Evolutionary conservation across 1,140 invertebrate genomes (phyloP).

Genomic region (Pinna nobilis): DNA sequence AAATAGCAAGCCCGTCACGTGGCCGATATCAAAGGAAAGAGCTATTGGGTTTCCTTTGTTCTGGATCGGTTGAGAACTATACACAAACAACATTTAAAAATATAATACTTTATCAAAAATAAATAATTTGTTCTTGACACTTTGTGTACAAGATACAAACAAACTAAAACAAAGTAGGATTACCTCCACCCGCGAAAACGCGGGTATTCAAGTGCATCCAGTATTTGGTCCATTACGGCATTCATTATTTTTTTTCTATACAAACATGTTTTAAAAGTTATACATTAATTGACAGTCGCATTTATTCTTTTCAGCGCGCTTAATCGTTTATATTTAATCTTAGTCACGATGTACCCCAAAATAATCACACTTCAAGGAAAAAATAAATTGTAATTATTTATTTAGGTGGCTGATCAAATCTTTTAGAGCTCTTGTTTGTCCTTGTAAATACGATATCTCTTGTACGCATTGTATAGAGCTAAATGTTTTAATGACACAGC

Average conservation of each 20-base stretch:
- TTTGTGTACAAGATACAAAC: constrained; percentile 8
- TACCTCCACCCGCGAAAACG: constrained; percentile 6
- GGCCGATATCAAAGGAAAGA: no score
- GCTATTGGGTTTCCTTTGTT: no score
- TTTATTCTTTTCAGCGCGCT: constrained; percentile 4
- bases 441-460: constrained; percentile 19
- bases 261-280: constrained; percentile 18
- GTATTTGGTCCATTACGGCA: constrained; percentile 1
- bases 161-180: no score
- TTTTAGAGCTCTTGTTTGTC: background rate
- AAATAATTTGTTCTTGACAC: no score
- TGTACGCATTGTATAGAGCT: background rate
- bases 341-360: constrained; percentile 15
- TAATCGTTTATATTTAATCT: constrained; percentile 17
- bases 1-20: no score
- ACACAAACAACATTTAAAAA: constrained; percentile 18
- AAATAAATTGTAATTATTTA: constrained; percentile 27
- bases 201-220: constrained; percentile 1
- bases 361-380: constrained; percentile 21
- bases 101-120: constrained; percentile 23
- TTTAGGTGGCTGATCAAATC: constrained; percentile 12
- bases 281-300: constrained; percentile 18
- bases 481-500: background rate
- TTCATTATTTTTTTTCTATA: background rate
- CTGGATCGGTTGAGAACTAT: no score